Conservation (phyloP, 2,888 invertebrate genomes). For the Muschampia plurimacula region DNA sequence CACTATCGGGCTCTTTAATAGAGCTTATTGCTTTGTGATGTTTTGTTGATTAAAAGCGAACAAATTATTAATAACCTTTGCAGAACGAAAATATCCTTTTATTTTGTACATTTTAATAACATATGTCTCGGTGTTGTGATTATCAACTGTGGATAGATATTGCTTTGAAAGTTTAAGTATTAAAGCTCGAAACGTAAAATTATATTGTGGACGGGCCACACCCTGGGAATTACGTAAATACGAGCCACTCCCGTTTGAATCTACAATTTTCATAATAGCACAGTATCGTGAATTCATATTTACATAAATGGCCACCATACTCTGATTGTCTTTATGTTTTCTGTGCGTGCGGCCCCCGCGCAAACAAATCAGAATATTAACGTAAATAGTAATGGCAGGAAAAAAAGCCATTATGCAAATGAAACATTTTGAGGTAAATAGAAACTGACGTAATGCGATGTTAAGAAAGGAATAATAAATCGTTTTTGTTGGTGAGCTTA, state of each 20-base stretch:
- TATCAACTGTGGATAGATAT: conserved; percentile 36
- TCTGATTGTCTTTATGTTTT: conserved; percentile 84
- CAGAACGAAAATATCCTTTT: conserved; percentile 45
- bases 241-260: conserved; percentile 71
- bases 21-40: conserved; percentile 80
- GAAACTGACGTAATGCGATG: conserved; percentile 79
- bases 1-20: conserved; percentile 81
- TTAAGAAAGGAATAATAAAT: conserved; percentile 78
- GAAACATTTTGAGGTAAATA: conserved; percentile 84
- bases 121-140: conserved; percentile 38
- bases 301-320: conserved; percentile 82
- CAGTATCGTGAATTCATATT: conserved; percentile 79
- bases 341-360: conserved; percentile 82
- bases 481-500: conserved; percentile 69
- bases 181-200: conserved; percentile 33
- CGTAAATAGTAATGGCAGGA: conserved; percentile 82
- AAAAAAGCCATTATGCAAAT: conserved; percentile 86
- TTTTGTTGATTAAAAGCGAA: conserved; percentile 81
- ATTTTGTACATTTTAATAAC: conserved; percentile 52
- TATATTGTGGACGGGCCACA: conserved; percentile 61
- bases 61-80: conserved; percentile 67
- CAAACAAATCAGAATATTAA: conserved; percentile 83
- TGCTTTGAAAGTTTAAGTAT: conserved; percentile 20
- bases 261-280: conserved; percentile 75
- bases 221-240: conserved; percentile 74